These are phyloP conservation scores for Platyscapa corneri DNA, from an alignment of 1,140 invertebrate genomes.

Conservation along the genomic window DNA sequence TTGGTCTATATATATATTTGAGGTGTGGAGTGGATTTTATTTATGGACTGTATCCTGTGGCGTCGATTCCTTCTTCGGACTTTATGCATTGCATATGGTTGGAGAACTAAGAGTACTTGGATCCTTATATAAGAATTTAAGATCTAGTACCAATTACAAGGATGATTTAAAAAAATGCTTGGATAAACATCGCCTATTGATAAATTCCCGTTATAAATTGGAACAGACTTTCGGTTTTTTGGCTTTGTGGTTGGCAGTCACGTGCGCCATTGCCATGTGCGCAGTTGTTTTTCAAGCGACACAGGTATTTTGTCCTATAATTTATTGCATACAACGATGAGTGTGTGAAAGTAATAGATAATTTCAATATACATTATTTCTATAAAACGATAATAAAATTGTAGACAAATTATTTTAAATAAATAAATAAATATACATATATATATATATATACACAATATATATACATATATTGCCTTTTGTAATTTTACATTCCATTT, in stretches of 20 bases:
- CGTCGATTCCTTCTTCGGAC: conserved; percentile 58
- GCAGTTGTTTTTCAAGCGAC: conserved; percentile 57
- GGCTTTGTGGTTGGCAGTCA: conserved; percentile 53
- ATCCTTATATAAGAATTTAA: conserved; percentile 51
- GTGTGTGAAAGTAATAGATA: no score
- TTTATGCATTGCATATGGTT: conserved; percentile 58
- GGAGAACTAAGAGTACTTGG: conserved; percentile 49
- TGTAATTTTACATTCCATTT: no score
- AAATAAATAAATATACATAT: no score
- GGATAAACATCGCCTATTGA: conserved; percentile 39
- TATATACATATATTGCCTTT: no score
- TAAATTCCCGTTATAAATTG: conserved; percentile 49
- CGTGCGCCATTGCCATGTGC: conserved; percentile 58
- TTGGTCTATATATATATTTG: conserved; percentile 52
- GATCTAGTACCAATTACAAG: conserved; percentile 18
- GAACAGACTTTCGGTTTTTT: conserved; percentile 58
- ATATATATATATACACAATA: no score
- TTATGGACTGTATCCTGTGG: conserved; percentile 53
- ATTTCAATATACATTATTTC: no score
- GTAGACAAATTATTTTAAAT: no score
- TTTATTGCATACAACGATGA: no score
- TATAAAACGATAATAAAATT: neutral
- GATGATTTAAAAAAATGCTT: conserved; percentile 49
- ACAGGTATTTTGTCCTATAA: conserved; percentile 49
- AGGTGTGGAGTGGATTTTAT: conserved; percentile 37